Base-by-base conservation (phyloP, 2,888 invertebrate species). In the Chelonus formosanus region DNA sequence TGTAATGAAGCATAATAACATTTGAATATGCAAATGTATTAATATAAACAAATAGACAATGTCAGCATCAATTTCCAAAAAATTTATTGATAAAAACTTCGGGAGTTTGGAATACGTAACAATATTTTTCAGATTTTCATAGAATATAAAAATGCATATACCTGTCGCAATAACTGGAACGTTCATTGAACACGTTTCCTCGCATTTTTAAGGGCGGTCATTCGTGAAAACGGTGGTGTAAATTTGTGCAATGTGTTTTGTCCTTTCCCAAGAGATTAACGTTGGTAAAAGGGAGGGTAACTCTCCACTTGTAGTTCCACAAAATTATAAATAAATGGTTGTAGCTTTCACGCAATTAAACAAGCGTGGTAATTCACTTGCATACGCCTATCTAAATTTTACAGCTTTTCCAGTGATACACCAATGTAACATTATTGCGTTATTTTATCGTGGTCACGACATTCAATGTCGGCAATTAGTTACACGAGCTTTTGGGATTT, bases 351-450 rank as follows among this genome's bases (percentile, higher is more conserved):
- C 61, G 67, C 70, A 73, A 74, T 72, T 73, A 68, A 65, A 62
- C 68, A 40, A 40, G 40, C 40, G 52, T 36, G 20, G 55, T 31
- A 43, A 40, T 40, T 40, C 40, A 40, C 40, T 44, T 10, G 44
- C 34, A 52, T 52, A 31, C 52, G 52, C 32, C 52, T 40, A 56
- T 43, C 48, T 32, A 54, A 60, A 57, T 40, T 56, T 54, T 48
- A 34, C 20, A 40, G 45, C 43, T 45, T 62, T 50, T 50, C 52
- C 43, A 52, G 52, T 60, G 57, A 61, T 48, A 53, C 56, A 60
- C 63, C 71, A 72, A 71, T 72, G 73, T 72, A 74, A 73, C 72
- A 73, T 74, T 73, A 73, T 73, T 70, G 65, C 70, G 65, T 66
- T 71, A 69, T 73, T 74, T 73, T 69, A 69, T 69, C 63, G 63